Conservation (phyloP, 2,888 invertebrate genomes). For the Heteromyza rotundicornis region DNA sequence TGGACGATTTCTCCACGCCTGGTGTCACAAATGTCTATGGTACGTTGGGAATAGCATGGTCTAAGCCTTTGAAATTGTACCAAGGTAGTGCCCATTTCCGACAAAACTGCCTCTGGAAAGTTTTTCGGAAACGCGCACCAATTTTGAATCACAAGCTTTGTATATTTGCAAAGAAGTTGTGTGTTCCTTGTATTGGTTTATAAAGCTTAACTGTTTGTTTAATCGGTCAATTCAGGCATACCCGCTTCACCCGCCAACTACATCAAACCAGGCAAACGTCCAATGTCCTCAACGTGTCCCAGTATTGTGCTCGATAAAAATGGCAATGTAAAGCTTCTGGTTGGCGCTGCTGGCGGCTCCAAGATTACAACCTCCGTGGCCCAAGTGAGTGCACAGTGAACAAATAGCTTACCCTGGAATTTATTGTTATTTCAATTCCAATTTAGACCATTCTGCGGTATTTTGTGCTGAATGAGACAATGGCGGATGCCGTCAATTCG, state of each 20-base stretch:
- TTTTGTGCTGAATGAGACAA: constrained; percentile 69
- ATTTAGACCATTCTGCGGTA: constrained; percentile 70
- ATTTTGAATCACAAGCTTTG: no score
- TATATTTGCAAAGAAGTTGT: no score
- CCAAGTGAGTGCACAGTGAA: constrained; percentile 26
- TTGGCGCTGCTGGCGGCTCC: constrained; percentile 89
- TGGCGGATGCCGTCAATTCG: constrained; percentile 73
- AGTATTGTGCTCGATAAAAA: constrained; percentile 74
- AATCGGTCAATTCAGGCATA: no score
- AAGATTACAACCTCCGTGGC: constrained; percentile 85
- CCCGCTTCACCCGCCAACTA: constrained; percentile 85
- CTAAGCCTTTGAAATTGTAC: no score
- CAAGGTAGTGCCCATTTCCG: no score
- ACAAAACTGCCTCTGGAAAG: no score
- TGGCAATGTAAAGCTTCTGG: constrained; percentile 69
- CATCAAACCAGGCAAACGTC: constrained; percentile 80
- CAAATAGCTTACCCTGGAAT: background rate
- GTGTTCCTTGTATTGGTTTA: no score
- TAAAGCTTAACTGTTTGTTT: no score
- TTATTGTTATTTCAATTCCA: background rate
- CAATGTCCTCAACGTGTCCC: constrained; percentile 90
- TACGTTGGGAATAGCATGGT: no score
- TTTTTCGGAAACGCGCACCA: no score
- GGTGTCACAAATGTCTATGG: constrained; percentile 75
- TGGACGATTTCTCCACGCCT: constrained; percentile 94